Conservation (phyloP, 2,113 vertebrate genomes). For the Pomatostomus ruficeps region DNA sequence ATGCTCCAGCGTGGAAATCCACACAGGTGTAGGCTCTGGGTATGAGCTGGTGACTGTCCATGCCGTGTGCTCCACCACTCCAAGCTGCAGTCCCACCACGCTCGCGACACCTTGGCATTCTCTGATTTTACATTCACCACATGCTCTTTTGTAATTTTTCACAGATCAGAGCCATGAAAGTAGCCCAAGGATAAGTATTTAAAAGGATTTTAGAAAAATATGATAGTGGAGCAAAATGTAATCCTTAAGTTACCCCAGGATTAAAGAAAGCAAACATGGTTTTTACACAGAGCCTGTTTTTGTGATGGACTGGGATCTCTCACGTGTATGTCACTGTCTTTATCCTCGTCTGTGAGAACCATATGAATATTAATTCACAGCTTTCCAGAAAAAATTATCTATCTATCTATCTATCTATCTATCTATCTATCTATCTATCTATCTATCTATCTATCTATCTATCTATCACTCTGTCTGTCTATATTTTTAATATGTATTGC, state of each 20-base stretch:
- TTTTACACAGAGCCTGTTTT: neutral
- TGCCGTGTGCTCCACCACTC: neutral
- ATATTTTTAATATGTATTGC: neutral
- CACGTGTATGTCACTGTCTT: accelerated
- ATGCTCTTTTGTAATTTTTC: neutral
- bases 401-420: neutral
- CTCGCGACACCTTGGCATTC: neutral
- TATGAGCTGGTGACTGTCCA: neutral
- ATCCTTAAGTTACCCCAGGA: neutral
- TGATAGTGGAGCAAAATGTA: neutral
- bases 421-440: neutral
- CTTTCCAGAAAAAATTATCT: neutral
- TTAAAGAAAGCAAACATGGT: neutral
- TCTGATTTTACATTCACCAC: neutral
- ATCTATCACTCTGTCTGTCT: neutral
- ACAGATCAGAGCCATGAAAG: neutral
- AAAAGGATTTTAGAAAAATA: constrained; percentile 5
- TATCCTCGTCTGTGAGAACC: neutral
- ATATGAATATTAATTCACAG: neutral
- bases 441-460: neutral
- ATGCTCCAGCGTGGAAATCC: neutral
- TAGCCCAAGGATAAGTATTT: neutral
- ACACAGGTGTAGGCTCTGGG: neutral
- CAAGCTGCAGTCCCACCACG: neutral
- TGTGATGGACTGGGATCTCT: neutral